Conservation (phyloP, 2,113 vertebrate genomes). For the Calyptomena viridis region DNA sequence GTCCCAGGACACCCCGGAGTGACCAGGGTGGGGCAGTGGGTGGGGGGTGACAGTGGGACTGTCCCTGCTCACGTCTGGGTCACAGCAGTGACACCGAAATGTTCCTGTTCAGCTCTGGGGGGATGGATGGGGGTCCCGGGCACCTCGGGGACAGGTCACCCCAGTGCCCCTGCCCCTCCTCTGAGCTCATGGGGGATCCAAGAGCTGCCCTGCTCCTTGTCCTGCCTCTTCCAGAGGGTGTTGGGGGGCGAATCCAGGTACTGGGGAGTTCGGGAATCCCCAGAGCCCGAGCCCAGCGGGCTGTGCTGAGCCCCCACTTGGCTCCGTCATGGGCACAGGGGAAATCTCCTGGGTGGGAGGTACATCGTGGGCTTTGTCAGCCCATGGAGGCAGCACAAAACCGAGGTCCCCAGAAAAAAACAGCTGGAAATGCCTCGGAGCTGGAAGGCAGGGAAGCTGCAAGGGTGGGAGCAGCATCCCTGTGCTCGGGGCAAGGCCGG, state of each 20-base stretch:
- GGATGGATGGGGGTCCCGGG: fast-evolving
- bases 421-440: neutral
- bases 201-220: neutral
- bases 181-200: fast-evolving
- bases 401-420: neutral
- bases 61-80: neutral
- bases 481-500: neutral
- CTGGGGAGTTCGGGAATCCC: fast-evolving
- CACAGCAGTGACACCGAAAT: too few relatives aligned
- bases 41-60: fast-evolving
- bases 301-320: fast-evolving
- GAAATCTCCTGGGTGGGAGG: neutral
- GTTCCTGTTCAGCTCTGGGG: neutral
- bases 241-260: neutral
- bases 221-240: neutral
- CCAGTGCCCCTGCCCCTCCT: too few relatives aligned
- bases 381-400: fast-evolving
- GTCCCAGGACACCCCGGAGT: fast-evolving
- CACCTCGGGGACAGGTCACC: fast-evolving
- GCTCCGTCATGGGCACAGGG: fast-evolving
- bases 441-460: neutral
- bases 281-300: neutral
- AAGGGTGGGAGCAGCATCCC: neutral
- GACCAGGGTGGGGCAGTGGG: fast-evolving
- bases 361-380: fast-evolving